Percentiles rank a stretch among this genome's conserved stretches.
These are phyloP conservation scores for Agrilus biguttatus DNA, from an alignment of 2,888 invertebrate species.

Conservation along the genomic window DNA sequence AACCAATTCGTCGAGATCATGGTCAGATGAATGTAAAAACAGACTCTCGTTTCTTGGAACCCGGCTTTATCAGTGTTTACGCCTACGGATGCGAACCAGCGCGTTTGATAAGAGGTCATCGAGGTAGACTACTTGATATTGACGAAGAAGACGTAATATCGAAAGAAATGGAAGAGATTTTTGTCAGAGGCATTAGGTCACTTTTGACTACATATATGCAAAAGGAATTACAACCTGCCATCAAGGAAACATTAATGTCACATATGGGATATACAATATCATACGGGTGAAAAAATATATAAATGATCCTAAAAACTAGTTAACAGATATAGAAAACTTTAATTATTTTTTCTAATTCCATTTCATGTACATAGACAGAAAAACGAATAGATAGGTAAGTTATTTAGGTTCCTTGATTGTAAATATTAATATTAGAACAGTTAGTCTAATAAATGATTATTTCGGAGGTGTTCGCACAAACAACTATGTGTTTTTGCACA, in stretches of 20 bases:
- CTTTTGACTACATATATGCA: conserved; percentile 73
- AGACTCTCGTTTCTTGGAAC: conserved; percentile 71
- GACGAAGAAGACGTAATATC: conserved; percentile 54
- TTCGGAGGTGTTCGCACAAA: no score
- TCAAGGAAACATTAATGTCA: conserved; percentile 73
- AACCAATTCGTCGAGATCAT: conserved; percentile 50
- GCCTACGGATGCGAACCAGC: conserved; percentile 62
- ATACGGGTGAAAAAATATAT: conserved; percentile 43
- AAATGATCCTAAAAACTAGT: no score
- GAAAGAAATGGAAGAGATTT: conserved; percentile 72
- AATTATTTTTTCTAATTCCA: no score
- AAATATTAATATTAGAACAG: no score
- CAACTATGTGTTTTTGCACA: no score
- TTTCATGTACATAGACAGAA: no score
- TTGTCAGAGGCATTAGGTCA: conserved; percentile 68
- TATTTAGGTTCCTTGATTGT: no score
- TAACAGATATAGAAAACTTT: no score
- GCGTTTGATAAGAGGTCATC: conserved; percentile 20
- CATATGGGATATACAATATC: conserved; percentile 80
- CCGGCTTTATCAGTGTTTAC: conserved; percentile 72
- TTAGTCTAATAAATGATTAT: no score
- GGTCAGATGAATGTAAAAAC: conserved; percentile 62
- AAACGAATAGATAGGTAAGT: no score
- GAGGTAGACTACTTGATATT: conserved; percentile 19
- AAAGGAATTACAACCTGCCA: conserved; percentile 67